phyloP scores from a whole-genome alignment of 2,113 vertebrate species.

The Hippocampus guttulatus region DNA sequence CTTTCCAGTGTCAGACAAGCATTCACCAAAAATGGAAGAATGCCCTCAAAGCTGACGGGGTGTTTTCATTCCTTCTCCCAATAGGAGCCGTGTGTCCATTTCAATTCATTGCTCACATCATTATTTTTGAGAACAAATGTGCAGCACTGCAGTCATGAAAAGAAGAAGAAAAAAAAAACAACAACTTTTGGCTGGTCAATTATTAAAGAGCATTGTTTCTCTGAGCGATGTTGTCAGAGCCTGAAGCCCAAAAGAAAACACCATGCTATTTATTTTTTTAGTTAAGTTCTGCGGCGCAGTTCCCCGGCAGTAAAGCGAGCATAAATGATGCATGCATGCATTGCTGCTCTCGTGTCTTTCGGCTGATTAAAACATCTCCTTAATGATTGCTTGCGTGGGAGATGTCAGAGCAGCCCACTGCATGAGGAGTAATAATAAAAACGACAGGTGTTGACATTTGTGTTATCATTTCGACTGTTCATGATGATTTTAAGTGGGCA shows the following conservation, averaged over 20 bases:
- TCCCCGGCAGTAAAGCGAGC: background rate
- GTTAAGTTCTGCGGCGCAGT: constrained; percentile 3
- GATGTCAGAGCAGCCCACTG: background rate
- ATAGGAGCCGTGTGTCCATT: background rate
- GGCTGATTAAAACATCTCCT: constrained; percentile 12
- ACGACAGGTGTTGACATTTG: constrained; percentile 2
- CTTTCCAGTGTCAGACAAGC: background rate
- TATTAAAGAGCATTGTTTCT: constrained; percentile 12
- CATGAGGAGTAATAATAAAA: background rate
- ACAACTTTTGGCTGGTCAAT: constrained; percentile 1
- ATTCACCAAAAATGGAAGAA: background rate
- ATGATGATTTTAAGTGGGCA: background rate
- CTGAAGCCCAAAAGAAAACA: constrained; percentile 14
- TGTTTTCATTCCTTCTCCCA: background rate
- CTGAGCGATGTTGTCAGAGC: constrained; percentile 12
- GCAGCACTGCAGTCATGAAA: constrained; percentile 2
- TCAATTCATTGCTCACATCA: constrained; percentile 2
- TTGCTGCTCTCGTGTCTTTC: background rate
- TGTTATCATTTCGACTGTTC: background rate
- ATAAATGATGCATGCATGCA: constrained; percentile 8
- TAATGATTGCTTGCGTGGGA: constrained; percentile 7
- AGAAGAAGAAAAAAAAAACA: background rate
- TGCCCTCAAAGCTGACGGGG: background rate
- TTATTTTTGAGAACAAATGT: background rate
- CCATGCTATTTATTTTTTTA: constrained; percentile 10